These are phyloP conservation scores for Barbus barbus DNA, from an alignment of 2,113 vertebrate species.

Conservation along the genomic window DNA sequence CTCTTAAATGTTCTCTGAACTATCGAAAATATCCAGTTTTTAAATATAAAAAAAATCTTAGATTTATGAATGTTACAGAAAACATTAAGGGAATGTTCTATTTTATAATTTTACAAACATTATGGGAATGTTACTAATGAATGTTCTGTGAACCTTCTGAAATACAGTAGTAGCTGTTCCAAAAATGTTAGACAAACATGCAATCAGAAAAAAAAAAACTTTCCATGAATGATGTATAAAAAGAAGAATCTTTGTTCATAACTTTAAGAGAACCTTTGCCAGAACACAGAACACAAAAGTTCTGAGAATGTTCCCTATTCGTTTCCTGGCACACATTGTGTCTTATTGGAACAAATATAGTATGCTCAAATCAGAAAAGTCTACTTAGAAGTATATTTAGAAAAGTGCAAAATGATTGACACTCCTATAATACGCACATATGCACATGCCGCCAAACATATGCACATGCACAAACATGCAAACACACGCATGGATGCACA, in stretches of 20 bases:
- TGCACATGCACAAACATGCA: slow-evolving; percentile 23
- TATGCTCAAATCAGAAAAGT: background rate
- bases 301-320: background rate
- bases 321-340: background rate
- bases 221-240: no score
- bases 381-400: background rate
- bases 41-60: no score
- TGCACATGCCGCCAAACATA: background rate
- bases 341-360: background rate
- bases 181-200: no score
- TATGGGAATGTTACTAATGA: no score
- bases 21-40: no score
- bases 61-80: no score
- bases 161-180: no score
- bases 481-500: background rate
- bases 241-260: background rate
- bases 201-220: no score
- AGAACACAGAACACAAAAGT: background rate
- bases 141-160: no score
- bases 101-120: no score
- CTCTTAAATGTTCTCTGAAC: no score
- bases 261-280: background rate
- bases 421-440: background rate
- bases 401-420: background rate
- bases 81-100: no score